Conservation (phyloP, 2,113 vertebrate species). For the Aptenodytes patagonicus region DNA sequence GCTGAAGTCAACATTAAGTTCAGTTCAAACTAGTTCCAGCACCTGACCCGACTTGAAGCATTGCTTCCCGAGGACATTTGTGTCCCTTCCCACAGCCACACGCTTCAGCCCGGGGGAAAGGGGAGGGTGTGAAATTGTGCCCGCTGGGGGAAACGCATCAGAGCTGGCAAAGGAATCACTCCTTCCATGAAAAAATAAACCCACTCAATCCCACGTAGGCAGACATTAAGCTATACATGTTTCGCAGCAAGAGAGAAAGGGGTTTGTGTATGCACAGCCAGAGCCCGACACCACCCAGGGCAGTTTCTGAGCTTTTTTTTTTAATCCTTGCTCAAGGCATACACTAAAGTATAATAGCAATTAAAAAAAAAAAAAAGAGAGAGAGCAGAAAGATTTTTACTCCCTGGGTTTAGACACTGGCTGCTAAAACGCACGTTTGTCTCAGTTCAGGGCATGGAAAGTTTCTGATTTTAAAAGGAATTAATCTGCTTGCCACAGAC, state of each 20-base stretch:
- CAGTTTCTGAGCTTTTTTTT: not conserved
- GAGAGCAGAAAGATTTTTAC: not conserved
- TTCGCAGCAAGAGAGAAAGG: not conserved
- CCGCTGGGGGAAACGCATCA: fast-evolving
- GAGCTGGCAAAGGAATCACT: not conserved
- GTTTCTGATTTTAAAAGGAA: constrained; percentile 57
- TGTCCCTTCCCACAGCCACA: not conserved
- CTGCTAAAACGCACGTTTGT: constrained; percentile 17
- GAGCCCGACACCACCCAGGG: not conserved
- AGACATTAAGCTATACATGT: not conserved
- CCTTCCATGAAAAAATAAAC: not conserved
- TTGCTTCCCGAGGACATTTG: fast-evolving
- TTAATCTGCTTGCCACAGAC: constrained; percentile 58
- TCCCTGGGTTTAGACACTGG: not conserved
- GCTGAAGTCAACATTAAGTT: not conserved
- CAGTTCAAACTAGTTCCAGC: not conserved
- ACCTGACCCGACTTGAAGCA: fast-evolving
- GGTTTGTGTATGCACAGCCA: not conserved
- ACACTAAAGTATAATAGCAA: not conserved
- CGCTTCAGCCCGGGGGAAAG: fast-evolving
- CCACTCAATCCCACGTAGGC: not conserved
- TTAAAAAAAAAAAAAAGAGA: not conserved
- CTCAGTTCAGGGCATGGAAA: constrained; percentile 52
- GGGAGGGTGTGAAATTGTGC: not conserved
- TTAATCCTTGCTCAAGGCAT: not conserved